Base-by-base conservation (phyloP, 2,113 vertebrate species). In the human (Homo sapiens) region DNA sequence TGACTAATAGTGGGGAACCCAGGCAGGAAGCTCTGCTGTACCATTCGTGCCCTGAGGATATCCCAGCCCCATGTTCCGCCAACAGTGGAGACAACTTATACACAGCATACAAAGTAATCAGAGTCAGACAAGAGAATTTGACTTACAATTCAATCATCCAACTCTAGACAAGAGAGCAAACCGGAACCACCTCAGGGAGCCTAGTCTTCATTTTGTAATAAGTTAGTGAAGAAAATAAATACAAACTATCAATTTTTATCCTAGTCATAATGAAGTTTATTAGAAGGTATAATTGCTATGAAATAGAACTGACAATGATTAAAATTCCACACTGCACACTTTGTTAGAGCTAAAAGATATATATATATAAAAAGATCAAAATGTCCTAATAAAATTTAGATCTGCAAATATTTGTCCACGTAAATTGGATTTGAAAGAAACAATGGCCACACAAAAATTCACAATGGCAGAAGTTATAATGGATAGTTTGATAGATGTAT, bases 341-440 rank as follows among this genome's bases (percentile, higher is more conserved):
- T 70, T 80, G 35, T 75, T 88, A 75, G 18, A 86, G 81, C 55
- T 89, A 75, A 45, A 35, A 94, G 64, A 82, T 57, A 59, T 68
- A 45, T 79, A 45, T 14, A 88, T 82, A 52, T 52, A n/a, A 64
- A 64, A 70, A 94, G 70, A 94, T 94, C 70, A 95, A 96, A 95
- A 70, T 97, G 94, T 89, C 96, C 93, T 95, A 95, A 94, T 96
- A 95, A 96, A 98, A 97, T 93, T 97, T 95, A 97, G 83, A 96
- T 93, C 90, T 95, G 94, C 94, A 98, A 98, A 98, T 97, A 98
- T 98, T 98, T 97, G 96, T 68, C 81, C 94, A 75, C 61, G 90
- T 96, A 98, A 98, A 98, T 98, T 98, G 97, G 76, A 97, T 97
- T 96, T 79, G 80, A 85, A 73, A 95, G 96, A 96, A 97, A 96